Percentiles rank a stretch among this genome's conserved stretches.
These are phyloP conservation scores for Brachyptera risi DNA, from an alignment of 2,888 invertebrate species.

Conservation along the genomic window DNA sequence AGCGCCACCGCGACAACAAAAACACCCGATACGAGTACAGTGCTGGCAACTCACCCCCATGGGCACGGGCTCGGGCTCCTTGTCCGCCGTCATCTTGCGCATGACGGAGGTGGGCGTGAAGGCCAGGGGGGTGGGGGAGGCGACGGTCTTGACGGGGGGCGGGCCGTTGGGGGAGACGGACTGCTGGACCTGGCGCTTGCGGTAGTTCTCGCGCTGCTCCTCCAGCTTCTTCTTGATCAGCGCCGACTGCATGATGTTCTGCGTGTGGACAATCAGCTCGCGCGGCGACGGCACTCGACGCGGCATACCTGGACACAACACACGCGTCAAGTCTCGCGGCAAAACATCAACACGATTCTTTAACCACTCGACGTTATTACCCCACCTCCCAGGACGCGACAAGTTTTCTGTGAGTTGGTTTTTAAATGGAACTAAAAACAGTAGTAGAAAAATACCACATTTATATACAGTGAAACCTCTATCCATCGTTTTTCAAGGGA, in stretches of 20 bases:
- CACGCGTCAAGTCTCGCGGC: too few species aligned
- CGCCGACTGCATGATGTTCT: conserved; percentile 81
- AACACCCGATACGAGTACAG: too few species aligned
- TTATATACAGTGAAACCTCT: too few species aligned
- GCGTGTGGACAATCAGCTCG: conserved; percentile 79
- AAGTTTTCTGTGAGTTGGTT: too few species aligned
- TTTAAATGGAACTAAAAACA: too few species aligned
- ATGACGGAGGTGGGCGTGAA: conserved; percentile 93
- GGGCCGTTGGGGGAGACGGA: conserved; percentile 26
- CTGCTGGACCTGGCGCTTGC: conserved; percentile 62
- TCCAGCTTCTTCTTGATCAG: conserved; percentile 85
- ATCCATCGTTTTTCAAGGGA: too few species aligned
- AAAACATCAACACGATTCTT: too few species aligned
- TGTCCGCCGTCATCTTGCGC: conserved; percentile 91
- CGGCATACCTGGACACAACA: conserved; percentile 60
- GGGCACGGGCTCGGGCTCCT: conserved; percentile 58
- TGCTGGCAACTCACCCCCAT: conserved; percentile 8
- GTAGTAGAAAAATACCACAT: too few species aligned
- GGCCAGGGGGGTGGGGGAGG: conserved; percentile 68
- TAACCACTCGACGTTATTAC: too few species aligned
- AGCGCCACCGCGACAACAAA: too few species aligned
- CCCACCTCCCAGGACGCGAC: too few species aligned
- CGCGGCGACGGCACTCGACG: conserved; percentile 77
- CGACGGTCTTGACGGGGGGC: conserved; percentile 44
- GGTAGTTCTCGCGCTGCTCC: conserved; percentile 80